Conservation (phyloP, 2,113 vertebrate genomes). For the Solea senegalensis region DNA sequence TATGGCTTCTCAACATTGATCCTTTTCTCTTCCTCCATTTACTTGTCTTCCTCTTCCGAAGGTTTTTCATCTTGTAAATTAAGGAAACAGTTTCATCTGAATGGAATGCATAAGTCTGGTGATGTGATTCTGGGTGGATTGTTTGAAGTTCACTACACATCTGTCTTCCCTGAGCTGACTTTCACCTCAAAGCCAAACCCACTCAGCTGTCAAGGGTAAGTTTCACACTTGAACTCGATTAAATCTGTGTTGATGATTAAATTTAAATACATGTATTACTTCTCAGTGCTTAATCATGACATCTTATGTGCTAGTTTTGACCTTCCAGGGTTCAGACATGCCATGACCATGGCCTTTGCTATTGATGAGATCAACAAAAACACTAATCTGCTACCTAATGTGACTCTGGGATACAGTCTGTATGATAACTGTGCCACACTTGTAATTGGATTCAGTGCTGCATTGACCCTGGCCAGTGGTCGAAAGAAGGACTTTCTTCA, state of each 20-base stretch:
- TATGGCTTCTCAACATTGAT: background rate
- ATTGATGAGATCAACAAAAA: constrained; percentile 57
- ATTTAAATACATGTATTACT: background rate
- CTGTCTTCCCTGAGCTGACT: constrained; percentile 41
- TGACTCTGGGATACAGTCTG: constrained; percentile 63
- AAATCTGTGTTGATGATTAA: background rate
- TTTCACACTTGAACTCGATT: background rate
- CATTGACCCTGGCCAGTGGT: constrained; percentile 53
- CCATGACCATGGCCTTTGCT: constrained; percentile 60
- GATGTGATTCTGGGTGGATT: constrained; percentile 65
- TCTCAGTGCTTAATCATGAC: background rate
- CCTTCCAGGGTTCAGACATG: constrained; percentile 49
- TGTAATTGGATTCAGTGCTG: constrained; percentile 52
- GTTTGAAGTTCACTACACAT: constrained; percentile 64
- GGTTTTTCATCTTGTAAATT: constrained; percentile 45
- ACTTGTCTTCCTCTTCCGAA: constrained; percentile 1
- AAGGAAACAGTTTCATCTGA: constrained; percentile 49
- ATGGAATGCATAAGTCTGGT: constrained; percentile 57
- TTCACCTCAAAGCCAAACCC: constrained; percentile 60
- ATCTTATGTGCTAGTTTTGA: constrained; percentile 54
- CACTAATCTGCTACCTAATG: constrained; percentile 38
- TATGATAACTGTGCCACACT: constrained; percentile 58
- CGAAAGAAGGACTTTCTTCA: constrained; percentile 40
- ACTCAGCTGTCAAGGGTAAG: constrained; percentile 60
- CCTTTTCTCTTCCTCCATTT: background rate